These are phyloP conservation scores for Danaus chrysippus DNA, from an alignment of 2,888 invertebrate species.

Conservation along the genomic window DNA sequence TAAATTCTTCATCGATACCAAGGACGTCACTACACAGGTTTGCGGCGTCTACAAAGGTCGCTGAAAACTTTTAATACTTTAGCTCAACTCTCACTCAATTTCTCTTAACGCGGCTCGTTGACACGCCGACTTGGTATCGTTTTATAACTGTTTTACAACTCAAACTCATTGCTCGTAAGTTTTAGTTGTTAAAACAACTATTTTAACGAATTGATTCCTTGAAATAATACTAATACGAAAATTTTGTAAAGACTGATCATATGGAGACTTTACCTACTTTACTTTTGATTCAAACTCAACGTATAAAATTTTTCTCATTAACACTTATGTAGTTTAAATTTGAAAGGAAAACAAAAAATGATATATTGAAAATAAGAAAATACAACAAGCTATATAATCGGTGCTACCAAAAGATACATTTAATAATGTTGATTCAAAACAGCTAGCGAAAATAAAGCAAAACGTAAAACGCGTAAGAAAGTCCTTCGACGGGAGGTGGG, in stretches of 20 bases:
- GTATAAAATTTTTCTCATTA: too few relatives aligned
- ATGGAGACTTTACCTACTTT: too few relatives aligned
- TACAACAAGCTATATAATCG: not conserved
- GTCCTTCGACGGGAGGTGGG: conserved; percentile 54
- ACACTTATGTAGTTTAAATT: too few relatives aligned
- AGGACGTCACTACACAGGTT: conserved; percentile 24
- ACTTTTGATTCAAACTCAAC: too few relatives aligned
- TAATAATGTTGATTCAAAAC: conserved; percentile 28
- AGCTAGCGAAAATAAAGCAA: conserved; percentile 56
- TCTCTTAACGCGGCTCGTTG: conserved; percentile 70
- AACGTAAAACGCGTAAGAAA: conserved; percentile 78
- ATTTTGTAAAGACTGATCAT: not conserved
- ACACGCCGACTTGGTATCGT: conserved; percentile 59
- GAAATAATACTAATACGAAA: not conserved
- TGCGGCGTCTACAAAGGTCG: conserved; percentile 60
- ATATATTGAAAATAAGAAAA: not conserved
- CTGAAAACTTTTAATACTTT: conserved; percentile 79
- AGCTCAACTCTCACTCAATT: conserved; percentile 77
- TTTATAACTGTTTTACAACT: conserved; percentile 57
- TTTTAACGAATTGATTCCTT: not conserved
- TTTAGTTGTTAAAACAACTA: conserved; percentile 1
- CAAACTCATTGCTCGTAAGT: conserved; percentile 24
- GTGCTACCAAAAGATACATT: conserved; percentile 8
- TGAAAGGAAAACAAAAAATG: too few relatives aligned
- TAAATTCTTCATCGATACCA: conserved; percentile 26